phyloP scores from a whole-genome alignment of 30 jellyfish, hydroid and myxozoan genomes.

The Phacellophora camtschatica region DNA sequence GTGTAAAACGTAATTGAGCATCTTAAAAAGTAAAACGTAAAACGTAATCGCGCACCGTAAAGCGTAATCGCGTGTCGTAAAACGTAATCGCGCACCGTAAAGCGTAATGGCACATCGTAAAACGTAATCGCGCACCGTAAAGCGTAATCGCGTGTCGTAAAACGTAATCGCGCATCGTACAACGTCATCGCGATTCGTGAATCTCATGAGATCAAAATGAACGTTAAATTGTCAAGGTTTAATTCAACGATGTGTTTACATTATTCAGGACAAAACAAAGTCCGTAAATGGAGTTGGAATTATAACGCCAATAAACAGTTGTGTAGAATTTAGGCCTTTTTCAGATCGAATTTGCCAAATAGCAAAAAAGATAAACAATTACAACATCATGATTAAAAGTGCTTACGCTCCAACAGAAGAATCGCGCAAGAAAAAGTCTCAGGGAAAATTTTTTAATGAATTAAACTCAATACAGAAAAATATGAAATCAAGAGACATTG shows the following conservation, averaged over 20 bases:
- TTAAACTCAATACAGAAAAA: background rate
- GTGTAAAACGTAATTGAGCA: too few relatives aligned
- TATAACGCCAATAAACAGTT: background rate
- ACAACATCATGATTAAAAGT: background rate
- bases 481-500: background rate
- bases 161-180: too few relatives aligned
- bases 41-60: too few relatives aligned
- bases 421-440: background rate
- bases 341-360: background rate
- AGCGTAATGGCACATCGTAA: too few relatives aligned
- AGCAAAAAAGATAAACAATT: background rate
- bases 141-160: too few relatives aligned
- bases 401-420: background rate
- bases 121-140: too few relatives aligned
- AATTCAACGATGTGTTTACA: background rate
- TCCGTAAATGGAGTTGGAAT: background rate
- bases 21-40: too few relatives aligned
- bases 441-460: background rate
- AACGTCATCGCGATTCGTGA: too few relatives aligned
- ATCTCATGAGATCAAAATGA: background rate
- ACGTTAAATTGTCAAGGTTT: slow-evolving; percentile 5
- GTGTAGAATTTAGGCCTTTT: background rate
- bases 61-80: too few relatives aligned
- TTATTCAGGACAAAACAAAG: background rate
- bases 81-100: too few relatives aligned